Conservation (phyloP, 2,888 invertebrate genomes). For the Stenodera caucasica region DNA sequence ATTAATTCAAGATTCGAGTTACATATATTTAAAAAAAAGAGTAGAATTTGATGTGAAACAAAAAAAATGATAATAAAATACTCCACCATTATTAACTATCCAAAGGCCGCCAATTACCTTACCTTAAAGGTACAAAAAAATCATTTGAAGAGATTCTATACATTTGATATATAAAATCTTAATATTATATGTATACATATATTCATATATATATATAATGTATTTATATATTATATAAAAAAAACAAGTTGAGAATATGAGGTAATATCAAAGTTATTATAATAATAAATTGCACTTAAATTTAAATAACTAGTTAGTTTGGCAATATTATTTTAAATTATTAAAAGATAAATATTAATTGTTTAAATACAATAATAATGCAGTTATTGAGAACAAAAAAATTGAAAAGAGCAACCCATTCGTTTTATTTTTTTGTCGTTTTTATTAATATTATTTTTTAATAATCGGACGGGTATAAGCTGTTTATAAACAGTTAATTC, state of each 20-base stretch:
- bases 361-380: constrained; percentile 29
- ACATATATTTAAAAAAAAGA: too few relatives aligned
- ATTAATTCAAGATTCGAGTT: too few relatives aligned
- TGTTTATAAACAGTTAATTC: constrained; percentile 19
- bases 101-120: constrained; percentile 47
- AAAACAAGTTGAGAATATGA: constrained; percentile 50
- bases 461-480: constrained; percentile 30
- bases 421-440: too few relatives aligned
- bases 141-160: constrained; percentile 41
- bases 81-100: constrained; percentile 46
- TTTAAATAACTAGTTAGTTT: constrained; percentile 49
- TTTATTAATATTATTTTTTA: too few relatives aligned
- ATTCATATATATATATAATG: too few relatives aligned
- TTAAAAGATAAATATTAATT: constrained; percentile 27
- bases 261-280: constrained; percentile 50
- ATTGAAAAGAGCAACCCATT: constrained; percentile 19
- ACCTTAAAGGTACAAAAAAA: constrained; percentile 35
- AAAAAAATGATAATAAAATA: too few relatives aligned
- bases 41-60: too few relatives aligned
- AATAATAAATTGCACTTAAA: constrained; percentile 54
- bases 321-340: constrained; percentile 44
- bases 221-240: constrained; percentile 24
- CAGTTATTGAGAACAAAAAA: constrained; percentile 28
- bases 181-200: neutral
- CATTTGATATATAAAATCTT: constrained; percentile 27